These are phyloP conservation scores for Gastrophryne carolinensis DNA, from an alignment of 2,797 vertebrate species.

Conservation along the genomic window DNA sequence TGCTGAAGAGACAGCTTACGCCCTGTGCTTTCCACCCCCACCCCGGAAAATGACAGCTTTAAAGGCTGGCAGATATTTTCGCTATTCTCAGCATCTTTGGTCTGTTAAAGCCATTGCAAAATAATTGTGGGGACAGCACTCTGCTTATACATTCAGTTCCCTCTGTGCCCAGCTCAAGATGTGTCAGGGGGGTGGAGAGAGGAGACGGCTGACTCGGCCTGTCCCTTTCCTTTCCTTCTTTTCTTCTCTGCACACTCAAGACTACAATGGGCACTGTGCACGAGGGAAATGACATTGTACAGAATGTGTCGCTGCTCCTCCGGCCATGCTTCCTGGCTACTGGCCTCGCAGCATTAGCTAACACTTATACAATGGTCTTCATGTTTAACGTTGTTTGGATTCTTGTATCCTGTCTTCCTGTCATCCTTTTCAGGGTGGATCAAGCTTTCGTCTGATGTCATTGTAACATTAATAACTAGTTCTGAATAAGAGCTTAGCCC, in stretches of 20 bases:
- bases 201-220: constrained; percentile 33
- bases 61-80: background rate
- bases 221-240: constrained; percentile 51
- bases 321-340: constrained; percentile 36
- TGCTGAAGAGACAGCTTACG: background rate
- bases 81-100: constrained; percentile 20
- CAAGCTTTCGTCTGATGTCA: background rate
- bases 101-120: constrained; percentile 11
- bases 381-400: constrained; percentile 28
- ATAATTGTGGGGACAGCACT: constrained; percentile 11
- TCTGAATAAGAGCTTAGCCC: background rate
- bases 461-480: background rate
- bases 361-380: constrained; percentile 9
- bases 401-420: constrained; percentile 29
- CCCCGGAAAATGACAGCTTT: background rate
- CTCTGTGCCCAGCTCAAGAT: constrained; percentile 15
- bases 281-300: constrained; percentile 43
- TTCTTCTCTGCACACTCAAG: constrained; percentile 42
- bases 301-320: constrained; percentile 33
- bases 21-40: background rate
- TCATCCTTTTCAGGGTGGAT: background rate
- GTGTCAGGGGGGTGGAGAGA: constrained; percentile 31
- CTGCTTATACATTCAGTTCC: constrained; percentile 16
- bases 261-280: constrained; percentile 41
- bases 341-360: background rate